phyloP scores from a whole-genome alignment of 2,113 vertebrate genomes.

The Poecilia latipinna region DNA sequence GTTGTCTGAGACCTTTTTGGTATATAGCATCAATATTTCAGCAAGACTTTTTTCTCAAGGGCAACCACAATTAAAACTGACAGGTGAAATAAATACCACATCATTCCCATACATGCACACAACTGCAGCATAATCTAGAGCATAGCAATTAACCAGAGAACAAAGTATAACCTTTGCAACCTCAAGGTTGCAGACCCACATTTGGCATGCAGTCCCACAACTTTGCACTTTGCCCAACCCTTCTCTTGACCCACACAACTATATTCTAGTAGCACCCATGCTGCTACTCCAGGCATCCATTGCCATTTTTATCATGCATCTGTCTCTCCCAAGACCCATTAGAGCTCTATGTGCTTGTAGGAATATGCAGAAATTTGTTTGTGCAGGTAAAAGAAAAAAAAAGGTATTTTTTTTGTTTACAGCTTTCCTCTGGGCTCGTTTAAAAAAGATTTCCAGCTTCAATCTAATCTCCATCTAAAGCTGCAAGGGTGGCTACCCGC shows the following conservation, averaged over 20 bases:
- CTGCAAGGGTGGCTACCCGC: conserved; percentile 47
- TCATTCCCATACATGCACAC: conserved; percentile 6
- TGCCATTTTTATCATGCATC: conserved; percentile 66
- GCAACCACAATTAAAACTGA: conserved; percentile 17
- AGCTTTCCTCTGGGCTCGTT: conserved; percentile 64
- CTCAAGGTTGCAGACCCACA: conserved; percentile 42
- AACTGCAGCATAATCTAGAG: conserved; percentile 5
- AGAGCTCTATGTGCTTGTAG: conserved; percentile 36
- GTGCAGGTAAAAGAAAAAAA: conserved; percentile 22
- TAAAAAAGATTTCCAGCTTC: conserved; percentile 65
- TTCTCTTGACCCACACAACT: conserved; percentile 60
- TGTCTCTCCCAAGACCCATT: conserved; percentile 34
- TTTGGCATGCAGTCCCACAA: conserved; percentile 68
- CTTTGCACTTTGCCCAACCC: conserved; percentile 46
- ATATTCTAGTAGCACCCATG: conserved; percentile 64
- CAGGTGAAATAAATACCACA: conserved; percentile 45
- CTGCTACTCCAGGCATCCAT: conserved; percentile 56
- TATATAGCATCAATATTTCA: conserved; percentile 50
- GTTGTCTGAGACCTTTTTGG: conserved; percentile 13
- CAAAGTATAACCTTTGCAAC: conserved; percentile 57
- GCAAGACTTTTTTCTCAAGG: conserved; percentile 44
- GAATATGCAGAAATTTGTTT: conserved; percentile 46
- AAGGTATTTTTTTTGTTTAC: conserved; percentile 66
- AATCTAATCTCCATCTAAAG: conserved; percentile 76
- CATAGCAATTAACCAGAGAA: conserved; percentile 67